Conservation (phyloP, 2,113 vertebrate species). For the Terrapene triunguis region DNA sequence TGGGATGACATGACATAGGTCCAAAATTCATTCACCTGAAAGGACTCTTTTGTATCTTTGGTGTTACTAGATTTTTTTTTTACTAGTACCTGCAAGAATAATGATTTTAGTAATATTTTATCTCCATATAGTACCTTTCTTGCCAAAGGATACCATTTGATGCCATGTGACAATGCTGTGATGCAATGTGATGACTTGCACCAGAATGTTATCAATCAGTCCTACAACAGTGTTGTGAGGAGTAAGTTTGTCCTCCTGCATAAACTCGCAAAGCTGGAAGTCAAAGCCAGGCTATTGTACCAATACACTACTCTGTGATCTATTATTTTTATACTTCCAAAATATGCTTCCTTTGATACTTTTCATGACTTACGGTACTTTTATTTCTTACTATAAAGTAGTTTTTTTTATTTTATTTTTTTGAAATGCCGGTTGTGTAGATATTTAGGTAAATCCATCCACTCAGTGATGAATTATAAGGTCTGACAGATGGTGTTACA, state of each 20-base stretch:
- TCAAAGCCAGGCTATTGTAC: conserved; percentile 22
- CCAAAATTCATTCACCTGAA: not conserved
- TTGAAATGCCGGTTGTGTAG: not conserved
- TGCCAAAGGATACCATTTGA: not conserved
- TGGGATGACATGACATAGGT: not conserved
- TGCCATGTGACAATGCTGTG: not conserved
- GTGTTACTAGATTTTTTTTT: not conserved
- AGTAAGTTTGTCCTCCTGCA: not conserved
- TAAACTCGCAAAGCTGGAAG: not conserved
- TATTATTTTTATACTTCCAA: conserved; percentile 37
- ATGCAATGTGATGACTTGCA: not conserved
- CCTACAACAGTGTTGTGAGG: not conserved
- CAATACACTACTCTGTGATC: not conserved
- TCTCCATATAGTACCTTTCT: rapidly evolving
- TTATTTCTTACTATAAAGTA: not conserved
- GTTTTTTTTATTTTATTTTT: not conserved
- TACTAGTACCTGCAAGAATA: rapidly evolving
- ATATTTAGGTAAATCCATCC: not conserved
- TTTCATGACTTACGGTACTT: conserved; percentile 5
- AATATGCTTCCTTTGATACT: conserved; percentile 3
- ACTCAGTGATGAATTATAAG: not conserved
- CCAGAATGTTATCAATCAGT: not conserved
- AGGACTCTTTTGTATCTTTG: not conserved
- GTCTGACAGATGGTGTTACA: not conserved
- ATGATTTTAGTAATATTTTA: not conserved